Evolutionary conservation across 2,888 invertebrate genomes (phyloP).

Genomic region (Apomyelois bistriatella): DNA sequence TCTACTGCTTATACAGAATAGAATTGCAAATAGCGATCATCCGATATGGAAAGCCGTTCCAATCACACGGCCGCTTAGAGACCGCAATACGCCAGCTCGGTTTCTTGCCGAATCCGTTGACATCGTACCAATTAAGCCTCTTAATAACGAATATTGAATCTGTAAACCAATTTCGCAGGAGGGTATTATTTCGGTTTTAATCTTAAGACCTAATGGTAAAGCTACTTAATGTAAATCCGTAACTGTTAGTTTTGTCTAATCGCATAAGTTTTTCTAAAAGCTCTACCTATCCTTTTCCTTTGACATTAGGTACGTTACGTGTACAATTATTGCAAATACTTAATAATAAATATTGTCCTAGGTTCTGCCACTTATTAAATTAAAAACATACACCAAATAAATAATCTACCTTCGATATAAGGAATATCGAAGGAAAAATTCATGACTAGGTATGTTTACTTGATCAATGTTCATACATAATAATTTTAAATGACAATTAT

Average conservation of each 20-base stretch:
- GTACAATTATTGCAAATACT: no score
- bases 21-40: conserved; percentile 59
- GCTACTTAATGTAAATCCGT: not conserved
- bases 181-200: not conserved
- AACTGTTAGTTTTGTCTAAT: not conserved
- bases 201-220: not conserved
- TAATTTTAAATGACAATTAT: not conserved
- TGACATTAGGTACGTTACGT: no score
- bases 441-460: no score
- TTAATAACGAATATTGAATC: conserved; percentile 40
- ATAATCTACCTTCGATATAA: no score
- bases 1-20: conserved; percentile 33
- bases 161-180: conserved; percentile 29
- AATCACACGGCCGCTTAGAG: conserved; percentile 55
- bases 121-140: conserved; percentile 52
- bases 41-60: conserved; percentile 42
- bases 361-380: no score
- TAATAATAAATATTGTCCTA: no score
- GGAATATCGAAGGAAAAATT: no score
- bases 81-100: conserved; percentile 37
- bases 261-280: no score
- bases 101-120: conserved; percentile 40
- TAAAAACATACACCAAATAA: no score
- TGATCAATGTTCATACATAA: no score
- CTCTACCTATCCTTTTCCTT: no score